Conservation (phyloP, 2,888 invertebrate genomes). For the Lacanobia wlatinum region DNA sequence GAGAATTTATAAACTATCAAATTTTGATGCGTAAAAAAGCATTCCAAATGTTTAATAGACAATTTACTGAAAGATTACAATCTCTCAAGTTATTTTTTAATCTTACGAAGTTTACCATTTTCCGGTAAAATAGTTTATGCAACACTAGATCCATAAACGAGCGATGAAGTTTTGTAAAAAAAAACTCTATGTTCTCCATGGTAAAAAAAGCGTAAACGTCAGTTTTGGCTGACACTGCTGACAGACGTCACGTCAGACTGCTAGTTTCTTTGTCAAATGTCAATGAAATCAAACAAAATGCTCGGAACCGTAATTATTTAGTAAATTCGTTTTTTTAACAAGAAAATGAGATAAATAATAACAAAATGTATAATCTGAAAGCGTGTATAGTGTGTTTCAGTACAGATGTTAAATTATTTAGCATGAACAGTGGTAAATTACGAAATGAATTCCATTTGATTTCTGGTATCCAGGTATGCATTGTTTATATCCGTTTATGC, state of each 20-base stretch:
- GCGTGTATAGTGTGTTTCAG: slow-evolving; percentile 84
- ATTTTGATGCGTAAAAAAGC: too few species aligned
- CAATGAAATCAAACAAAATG: slow-evolving; percentile 53
- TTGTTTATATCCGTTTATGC: slow-evolving; percentile 49
- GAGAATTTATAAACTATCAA: too few species aligned
- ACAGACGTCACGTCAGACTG: slow-evolving; percentile 17
- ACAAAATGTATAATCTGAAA: slow-evolving; percentile 79
- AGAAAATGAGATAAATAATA: slow-evolving; percentile 46
- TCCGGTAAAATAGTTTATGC: too few species aligned
- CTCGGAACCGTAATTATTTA: slow-evolving; percentile 26
- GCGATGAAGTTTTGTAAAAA: too few species aligned
- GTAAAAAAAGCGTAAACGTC: too few species aligned
- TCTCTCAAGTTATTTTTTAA: too few species aligned
- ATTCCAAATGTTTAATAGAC: too few species aligned
- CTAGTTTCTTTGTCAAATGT: slow-evolving; percentile 36
- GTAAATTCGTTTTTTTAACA: not conserved
- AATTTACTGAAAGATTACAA: too few species aligned
- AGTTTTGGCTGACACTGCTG: not conserved
- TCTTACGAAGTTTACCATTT: too few species aligned
- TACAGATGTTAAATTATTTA: slow-evolving; percentile 77
- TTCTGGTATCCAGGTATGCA: slow-evolving; percentile 82
- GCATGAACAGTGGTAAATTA: slow-evolving; percentile 77
- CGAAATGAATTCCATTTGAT: slow-evolving; percentile 79
- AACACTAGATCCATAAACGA: too few species aligned
- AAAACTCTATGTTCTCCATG: too few species aligned